These are phyloP conservation scores for Cremastinae sp. DNA, from an alignment of 2,888 invertebrate genomes.

Conservation along the genomic window DNA sequence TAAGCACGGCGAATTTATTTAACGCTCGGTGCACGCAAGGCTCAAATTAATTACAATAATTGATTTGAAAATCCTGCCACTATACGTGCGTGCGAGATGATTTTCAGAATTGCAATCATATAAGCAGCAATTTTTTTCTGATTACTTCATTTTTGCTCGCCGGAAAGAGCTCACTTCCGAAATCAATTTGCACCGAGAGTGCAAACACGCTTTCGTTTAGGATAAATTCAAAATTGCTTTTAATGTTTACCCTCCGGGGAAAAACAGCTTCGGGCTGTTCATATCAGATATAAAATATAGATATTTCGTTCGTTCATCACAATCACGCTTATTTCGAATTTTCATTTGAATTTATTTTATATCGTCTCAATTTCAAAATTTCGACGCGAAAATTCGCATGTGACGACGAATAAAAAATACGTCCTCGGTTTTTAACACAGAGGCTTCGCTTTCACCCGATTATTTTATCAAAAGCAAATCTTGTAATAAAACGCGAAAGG, in stretches of 20 bases:
- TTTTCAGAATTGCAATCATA: slow-evolving; percentile 51
- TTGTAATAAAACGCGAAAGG: slow-evolving; percentile 52
- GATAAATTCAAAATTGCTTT: slow-evolving; percentile 9
- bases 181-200: slow-evolving; percentile 20
- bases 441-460: slow-evolving; percentile 41
- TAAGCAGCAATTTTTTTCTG: slow-evolving; percentile 25
- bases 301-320: too few relatives aligned
- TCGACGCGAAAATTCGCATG: slow-evolving; percentile 3
- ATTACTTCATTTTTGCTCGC: slow-evolving; percentile 2
- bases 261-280: slow-evolving; percentile 17
- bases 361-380: background rate
- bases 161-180: slow-evolving; percentile 5
- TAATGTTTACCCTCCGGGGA: slow-evolving; percentile 2
- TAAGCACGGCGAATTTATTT: slow-evolving; percentile 52
- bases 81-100: slow-evolving; percentile 32
- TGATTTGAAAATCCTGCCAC: slow-evolving; percentile 31
- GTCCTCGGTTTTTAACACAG: slow-evolving; percentile 31
- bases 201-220: slow-evolving; percentile 17
- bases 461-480: slow-evolving; percentile 56
- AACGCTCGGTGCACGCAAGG: slow-evolving; percentile 46
- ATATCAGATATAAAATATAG: slow-evolving; percentile 2
- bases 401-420: too few relatives aligned
- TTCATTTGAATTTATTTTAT: background rate
- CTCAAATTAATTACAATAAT: slow-evolving; percentile 60
- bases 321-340: too few relatives aligned